Conservation (phyloP, 2,113 vertebrate genomes). For the Telmatochromis sp. region DNA sequence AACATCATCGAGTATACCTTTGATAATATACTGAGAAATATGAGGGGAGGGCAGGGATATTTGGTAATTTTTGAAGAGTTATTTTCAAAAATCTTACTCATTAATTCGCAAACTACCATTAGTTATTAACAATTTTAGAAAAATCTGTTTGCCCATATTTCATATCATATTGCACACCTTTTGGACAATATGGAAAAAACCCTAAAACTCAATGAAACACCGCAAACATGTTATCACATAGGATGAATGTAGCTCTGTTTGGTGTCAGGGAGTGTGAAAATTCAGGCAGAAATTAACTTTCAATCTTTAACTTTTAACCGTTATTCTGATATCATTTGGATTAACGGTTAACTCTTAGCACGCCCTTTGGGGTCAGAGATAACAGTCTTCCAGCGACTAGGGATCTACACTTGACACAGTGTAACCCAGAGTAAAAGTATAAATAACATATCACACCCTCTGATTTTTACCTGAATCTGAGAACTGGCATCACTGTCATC, state of each 20-base stretch:
- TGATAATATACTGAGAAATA: not conserved
- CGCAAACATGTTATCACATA: not conserved
- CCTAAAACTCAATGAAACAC: not conserved
- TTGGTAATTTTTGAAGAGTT: not conserved
- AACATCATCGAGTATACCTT: not conserved
- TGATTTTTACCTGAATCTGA: constrained; percentile 59
- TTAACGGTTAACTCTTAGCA: not conserved
- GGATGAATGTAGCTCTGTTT: not conserved
- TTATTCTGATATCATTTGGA: not conserved
- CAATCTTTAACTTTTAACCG: not conserved
- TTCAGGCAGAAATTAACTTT: not conserved
- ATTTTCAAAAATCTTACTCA: not conserved
- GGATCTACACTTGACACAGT: not conserved
- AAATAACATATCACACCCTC: not conserved
- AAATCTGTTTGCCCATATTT: not conserved
- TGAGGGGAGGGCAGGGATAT: not conserved
- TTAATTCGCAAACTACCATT: not conserved
- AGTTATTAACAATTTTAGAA: not conserved
- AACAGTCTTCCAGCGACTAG: not conserved
- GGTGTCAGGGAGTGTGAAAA: not conserved
- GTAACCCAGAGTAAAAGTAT: not conserved
- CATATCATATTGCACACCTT: not conserved
- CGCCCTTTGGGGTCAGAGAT: constrained; percentile 24
- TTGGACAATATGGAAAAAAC: not conserved
- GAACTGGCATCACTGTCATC: not conserved